These are phyloP conservation scores for Leistus spinibarbis DNA, from an alignment of 2,888 invertebrate species.

Conservation along the genomic window DNA sequence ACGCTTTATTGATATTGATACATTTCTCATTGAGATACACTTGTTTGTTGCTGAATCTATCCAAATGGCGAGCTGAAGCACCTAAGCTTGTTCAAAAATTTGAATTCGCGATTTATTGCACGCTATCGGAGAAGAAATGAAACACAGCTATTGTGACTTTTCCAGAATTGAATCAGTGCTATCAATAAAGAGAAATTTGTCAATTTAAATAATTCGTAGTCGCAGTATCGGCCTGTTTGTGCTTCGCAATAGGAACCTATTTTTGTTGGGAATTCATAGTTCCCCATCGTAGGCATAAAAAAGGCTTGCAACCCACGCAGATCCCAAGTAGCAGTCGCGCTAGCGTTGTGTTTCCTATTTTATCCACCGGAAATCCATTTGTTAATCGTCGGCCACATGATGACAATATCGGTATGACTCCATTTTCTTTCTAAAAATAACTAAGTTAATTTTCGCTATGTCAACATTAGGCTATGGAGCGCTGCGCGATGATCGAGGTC, in stretches of 20 bases:
- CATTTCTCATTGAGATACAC: no score
- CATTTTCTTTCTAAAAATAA: constrained; percentile 43
- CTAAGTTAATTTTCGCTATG: constrained; percentile 45
- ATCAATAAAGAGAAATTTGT: no score
- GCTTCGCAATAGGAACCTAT: neutral
- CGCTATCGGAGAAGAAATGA: no score
- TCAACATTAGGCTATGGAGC: constrained; percentile 71
- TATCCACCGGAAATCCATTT: constrained; percentile 65
- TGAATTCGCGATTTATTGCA: no score
- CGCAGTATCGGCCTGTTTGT: neutral
- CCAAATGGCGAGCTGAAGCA: no score
- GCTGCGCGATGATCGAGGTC: constrained; percentile 67
- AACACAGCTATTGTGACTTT: no score
- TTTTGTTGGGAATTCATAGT: constrained; percentile 48
- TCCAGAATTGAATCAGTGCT: no score
- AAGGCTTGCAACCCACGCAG: constrained; percentile 55
- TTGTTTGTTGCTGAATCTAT: no score
- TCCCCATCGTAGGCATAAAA: constrained; percentile 57
- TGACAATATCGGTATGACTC: constrained; percentile 61
- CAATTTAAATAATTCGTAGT: no score
- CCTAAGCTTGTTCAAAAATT: no score
- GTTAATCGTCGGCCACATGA: constrained; percentile 61
- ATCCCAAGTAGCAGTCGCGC: constrained; percentile 72
- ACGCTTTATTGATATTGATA: no score
- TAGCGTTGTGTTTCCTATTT: constrained; percentile 77